These are phyloP conservation scores for Anoplophora glabripennis DNA, from an alignment of 1,140 invertebrate genomes.

Conservation along the genomic window DNA sequence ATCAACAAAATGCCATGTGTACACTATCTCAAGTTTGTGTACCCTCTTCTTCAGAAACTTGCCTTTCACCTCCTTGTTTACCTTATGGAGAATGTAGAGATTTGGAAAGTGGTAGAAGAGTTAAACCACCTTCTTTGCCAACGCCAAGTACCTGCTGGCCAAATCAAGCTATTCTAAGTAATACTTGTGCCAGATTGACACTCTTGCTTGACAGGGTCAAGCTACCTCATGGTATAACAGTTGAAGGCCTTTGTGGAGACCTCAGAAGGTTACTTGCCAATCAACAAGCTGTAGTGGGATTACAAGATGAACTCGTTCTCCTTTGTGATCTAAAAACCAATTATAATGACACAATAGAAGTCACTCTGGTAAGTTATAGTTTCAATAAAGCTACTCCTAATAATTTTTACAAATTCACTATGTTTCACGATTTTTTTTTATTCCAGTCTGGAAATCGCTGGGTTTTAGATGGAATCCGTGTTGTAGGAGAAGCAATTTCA, in stretches of 20 bases:
- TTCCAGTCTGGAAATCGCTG: constrained; percentile 57
- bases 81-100: constrained; percentile 80
- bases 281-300: constrained; percentile 54
- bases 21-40: constrained; percentile 70
- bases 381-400: constrained; percentile 44
- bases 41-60: constrained; percentile 70
- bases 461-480: constrained; percentile 61
- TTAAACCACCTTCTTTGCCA: constrained; percentile 69
- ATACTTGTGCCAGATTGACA: constrained; percentile 72
- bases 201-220: constrained; percentile 68
- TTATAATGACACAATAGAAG: constrained; percentile 79
- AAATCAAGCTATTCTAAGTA: constrained; percentile 63
- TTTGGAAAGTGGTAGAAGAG: constrained; percentile 67
- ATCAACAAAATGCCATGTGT: constrained; percentile 50
- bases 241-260: constrained; percentile 67
- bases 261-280: constrained; percentile 66
- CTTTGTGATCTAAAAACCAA: constrained; percentile 77
- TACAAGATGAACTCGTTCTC: constrained; percentile 61
- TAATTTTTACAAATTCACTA: not conserved
- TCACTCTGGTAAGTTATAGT: constrained; percentile 71
- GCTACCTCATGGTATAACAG: constrained; percentile 65
- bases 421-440: constrained; percentile 11
- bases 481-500: constrained; percentile 69
- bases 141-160: constrained; percentile 77
- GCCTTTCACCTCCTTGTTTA: constrained; percentile 71